Evolutionary conservation across 2,797 vertebrate species (phyloP), one percentile per base, ranked within the genome.

Genomic region (Lacerta agilis): DNA sequence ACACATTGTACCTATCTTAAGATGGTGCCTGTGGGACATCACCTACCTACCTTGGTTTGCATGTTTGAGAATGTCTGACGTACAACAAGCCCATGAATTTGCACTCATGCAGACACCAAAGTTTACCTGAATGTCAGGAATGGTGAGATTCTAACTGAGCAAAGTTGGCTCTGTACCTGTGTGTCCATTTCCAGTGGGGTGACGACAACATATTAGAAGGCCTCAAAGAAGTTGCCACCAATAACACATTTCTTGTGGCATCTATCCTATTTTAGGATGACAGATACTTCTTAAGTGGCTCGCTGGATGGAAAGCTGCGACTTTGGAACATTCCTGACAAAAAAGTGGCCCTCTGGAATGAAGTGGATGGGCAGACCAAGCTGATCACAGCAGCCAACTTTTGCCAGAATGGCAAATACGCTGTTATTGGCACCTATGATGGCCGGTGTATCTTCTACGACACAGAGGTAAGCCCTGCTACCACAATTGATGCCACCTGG

Each of bases 321-420:
- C 98, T 99, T 85, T 99, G 99, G 99, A 99, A 99, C 96, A 99
- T 99, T 97, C 99, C 99, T 82, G 99, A 99, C 96, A 99, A 99
- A 96, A 99, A 99, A 92, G 99, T 99, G 90, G 99, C 99, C 1
- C 96, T 99, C 90, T 99, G 99, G 99, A 99, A 99, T 79, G 99
- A 99, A 97, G 99, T 99, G 88, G 99, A 99, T 18, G 99, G 99
- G 29, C 98, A 99, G 93, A 99, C 99, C 0, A 98, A 99, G 85
- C 97, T 99, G 94, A 99, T 99, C 93, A 99, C 99, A 15, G 99
- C 99, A 23, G 99, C 99, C 43, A 99, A 99, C 96, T 99, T 99
- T 97, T 99, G 99, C 95, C 99, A 99, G 95, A 99, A 99, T 43
- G 99, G 99, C 91, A 99, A 99, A 95, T 99, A 99, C 0, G 99